Evolutionary conservation across 1,140 invertebrate species (phyloP), one percentile per base, ranked within the genome.

Genomic region (Magallana gigas): DNA sequence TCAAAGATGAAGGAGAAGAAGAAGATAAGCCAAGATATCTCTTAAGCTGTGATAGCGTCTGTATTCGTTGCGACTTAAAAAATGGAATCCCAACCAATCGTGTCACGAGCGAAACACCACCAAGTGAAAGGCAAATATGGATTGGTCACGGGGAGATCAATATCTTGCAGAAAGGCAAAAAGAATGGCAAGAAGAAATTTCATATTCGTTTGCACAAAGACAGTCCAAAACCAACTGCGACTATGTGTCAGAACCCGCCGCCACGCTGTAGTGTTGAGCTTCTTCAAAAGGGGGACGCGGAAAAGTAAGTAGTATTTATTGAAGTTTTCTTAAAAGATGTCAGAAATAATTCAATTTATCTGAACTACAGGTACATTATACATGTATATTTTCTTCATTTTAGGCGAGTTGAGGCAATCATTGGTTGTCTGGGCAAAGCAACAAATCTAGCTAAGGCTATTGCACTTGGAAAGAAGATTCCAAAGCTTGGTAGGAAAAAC

Each of bases 341-440:
- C 0, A 23, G 23, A 23, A 23, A 23, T 23, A 23, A 48, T 48
- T 2, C 5, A 48, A 4, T 48, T 48, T 48, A 48, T 48, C 0
- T 48, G 36, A 48, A 48, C 2, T 4, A 48, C 36, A 1, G 36
- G 5, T 48, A 48, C 36, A 48, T 48, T 48, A 48, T 4, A 2
- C 3, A 48, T 48, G 36, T 23, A 23, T 23, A 23, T 48, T 56
- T 48, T 56, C 68, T 76, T 85, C 71, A 2, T 29, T 76, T 7
- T 56, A 91, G 90, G 56, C 80, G 90, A 8, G 88, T 85, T 60
- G 88, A 89, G 60, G 58, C 86, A 12, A 85, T 85, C 4, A 56
- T 91, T 1, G 62, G 86, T 57, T 48, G 82, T 18, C 84, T 91
- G 8, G 59, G 59, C 4, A 18, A 87, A 57, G 87, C 85, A 5